phyloP scores from a whole-genome alignment of 2,113 vertebrate species.

The Buteo buteo region DNA sequence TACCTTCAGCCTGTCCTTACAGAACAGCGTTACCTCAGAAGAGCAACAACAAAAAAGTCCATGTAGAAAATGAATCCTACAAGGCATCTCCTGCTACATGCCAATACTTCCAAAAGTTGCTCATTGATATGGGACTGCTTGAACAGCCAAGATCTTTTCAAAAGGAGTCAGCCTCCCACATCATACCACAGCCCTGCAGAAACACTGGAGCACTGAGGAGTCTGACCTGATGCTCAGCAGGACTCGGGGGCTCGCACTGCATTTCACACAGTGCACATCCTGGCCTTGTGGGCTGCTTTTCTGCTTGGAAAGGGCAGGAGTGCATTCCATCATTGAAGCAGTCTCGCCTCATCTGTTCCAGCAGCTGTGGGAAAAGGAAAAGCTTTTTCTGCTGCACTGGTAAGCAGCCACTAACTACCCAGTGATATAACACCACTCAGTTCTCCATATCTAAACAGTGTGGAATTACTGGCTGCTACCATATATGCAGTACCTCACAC shows the following conservation, averaged over 20 bases:
- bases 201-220: not conserved
- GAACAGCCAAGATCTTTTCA: not conserved
- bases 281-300: not conserved
- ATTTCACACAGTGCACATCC: not conserved
- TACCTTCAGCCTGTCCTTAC: not conserved
- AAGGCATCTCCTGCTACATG: not conserved
- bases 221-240: not conserved
- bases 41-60: not conserved
- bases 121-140: not conserved
- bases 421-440: not conserved
- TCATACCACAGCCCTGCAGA: not conserved
- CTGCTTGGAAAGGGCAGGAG: not conserved
- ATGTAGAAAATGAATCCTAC: not conserved
- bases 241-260: rapidly evolving
- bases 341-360: not conserved
- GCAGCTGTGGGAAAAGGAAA: not conserved
- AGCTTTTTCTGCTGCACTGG: not conserved
- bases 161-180: not conserved
- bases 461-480: not conserved
- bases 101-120: not conserved
- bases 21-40: not conserved
- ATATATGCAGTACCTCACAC: rapidly evolving
- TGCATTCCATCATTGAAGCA: not conserved
- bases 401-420: not conserved
- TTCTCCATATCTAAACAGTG: not conserved